A percentile compares a stretch with the other conserved stretches of the same genome.
These are phyloP conservation scores for Phasianus colchicus DNA, from an alignment of 2,113 vertebrate genomes.

Conservation along the genomic window DNA sequence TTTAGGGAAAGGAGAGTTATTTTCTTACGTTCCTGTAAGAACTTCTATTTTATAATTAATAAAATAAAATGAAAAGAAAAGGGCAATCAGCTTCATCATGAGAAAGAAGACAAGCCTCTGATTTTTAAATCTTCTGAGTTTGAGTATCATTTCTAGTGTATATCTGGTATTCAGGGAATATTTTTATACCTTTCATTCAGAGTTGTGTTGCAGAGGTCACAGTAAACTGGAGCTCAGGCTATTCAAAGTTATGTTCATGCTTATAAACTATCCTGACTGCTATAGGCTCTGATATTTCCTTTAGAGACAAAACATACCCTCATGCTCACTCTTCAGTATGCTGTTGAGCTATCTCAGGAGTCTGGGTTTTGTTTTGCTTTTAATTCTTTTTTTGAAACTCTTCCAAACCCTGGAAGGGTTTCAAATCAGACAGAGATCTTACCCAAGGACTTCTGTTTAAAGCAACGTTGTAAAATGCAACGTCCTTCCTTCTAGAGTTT, in stretches of 20 bases:
- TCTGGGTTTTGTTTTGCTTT: slow-evolving; percentile 60
- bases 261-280: slow-evolving; percentile 63
- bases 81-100: background rate
- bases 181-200: slow-evolving; percentile 47
- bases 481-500: background rate
- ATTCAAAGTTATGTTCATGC: slow-evolving; percentile 62
- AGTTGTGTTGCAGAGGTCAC: slow-evolving; percentile 49
- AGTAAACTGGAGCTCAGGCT: slow-evolving; percentile 26
- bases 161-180: slow-evolving; percentile 27
- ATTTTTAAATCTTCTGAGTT: slow-evolving; percentile 39
- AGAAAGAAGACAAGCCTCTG: background rate
- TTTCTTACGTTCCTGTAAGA: background rate
- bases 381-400: slow-evolving; percentile 65
- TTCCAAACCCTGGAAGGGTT: slow-evolving; percentile 60
- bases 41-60: slow-evolving; percentile 10
- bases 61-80: slow-evolving; percentile 17
- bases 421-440: slow-evolving; percentile 44
- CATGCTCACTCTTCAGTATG: slow-evolving; percentile 43
- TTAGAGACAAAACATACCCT: slow-evolving; percentile 70
- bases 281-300: slow-evolving; percentile 59
- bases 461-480: background rate
- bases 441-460: slow-evolving; percentile 44
- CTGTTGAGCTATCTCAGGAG: slow-evolving; percentile 45
- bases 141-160: background rate
- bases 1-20: background rate